Conservation (phyloP, 2,113 vertebrate genomes). For the Rattus norvegicus region GRCr8 NC_086039.1:145520501-145521000, state of each 20-base stretch:
- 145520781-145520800: neutral
- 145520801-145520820: constrained; percentile 5
- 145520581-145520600: neutral
- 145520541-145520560: neutral
- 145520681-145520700: neutral
- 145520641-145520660: neutral
- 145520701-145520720: neutral
- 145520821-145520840: neutral
- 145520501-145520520: constrained; percentile 9
- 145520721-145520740: neutral
- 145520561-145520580: constrained; percentile 3
- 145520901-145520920: neutral
- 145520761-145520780: neutral
- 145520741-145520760: neutral
- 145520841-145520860: constrained; percentile 26
- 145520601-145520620: neutral
- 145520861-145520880: neutral
- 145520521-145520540: neutral
- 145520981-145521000: neutral
- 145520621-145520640: neutral
- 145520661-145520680: neutral
- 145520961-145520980: neutral
- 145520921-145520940: neutral
- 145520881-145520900: neutral
- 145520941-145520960: neutral